Conservation (phyloP, 2,888 invertebrate species). For the Microdon myrmicae region DNA sequence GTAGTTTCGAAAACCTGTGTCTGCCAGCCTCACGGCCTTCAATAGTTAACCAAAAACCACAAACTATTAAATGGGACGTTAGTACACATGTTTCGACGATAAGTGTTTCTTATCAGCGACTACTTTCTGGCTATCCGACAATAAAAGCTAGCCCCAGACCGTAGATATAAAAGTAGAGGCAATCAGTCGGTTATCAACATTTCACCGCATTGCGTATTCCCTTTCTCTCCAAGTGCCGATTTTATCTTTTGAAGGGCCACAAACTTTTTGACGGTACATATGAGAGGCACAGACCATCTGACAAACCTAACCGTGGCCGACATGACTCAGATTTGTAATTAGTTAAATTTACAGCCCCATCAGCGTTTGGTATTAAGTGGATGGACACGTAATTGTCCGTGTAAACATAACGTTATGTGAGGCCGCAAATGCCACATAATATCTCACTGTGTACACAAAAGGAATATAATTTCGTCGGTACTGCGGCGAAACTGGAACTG, state of each 20-base stretch:
- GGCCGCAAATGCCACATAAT: not conserved
- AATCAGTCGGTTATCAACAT: slow-evolving; percentile 37
- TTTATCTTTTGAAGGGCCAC: slow-evolving; percentile 32
- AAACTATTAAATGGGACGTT: no score
- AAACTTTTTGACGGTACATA: no score
- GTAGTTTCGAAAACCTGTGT: no score
- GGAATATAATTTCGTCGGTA: slow-evolving; percentile 31
- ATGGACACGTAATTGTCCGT: slow-evolving; percentile 9
- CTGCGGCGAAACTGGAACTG: slow-evolving; percentile 8
- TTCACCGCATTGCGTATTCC: slow-evolving; percentile 22
- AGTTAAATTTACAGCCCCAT: slow-evolving; percentile 35
- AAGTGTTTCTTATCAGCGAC: slow-evolving; percentile 36
- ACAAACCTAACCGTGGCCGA: slow-evolving; percentile 22
- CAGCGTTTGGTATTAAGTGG: slow-evolving; percentile 31
- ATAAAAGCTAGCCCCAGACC: slow-evolving; percentile 15
- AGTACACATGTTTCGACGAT: slow-evolving; percentile 44
- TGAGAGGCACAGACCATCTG: no score
- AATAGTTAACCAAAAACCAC: slow-evolving; percentile 22
- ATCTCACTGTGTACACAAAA: slow-evolving; percentile 3
- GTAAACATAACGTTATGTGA: slow-evolving; percentile 35
- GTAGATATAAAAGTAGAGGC: slow-evolving; percentile 14
- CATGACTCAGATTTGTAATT: slow-evolving; percentile 37
- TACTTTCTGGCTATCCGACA: slow-evolving; percentile 18
- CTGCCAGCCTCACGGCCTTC: no score
- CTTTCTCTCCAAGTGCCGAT: no score